These are phyloP conservation scores for Aradophagus sp. DNA, from an alignment of 1,140 invertebrate genomes.

Conservation along the genomic window DNA sequence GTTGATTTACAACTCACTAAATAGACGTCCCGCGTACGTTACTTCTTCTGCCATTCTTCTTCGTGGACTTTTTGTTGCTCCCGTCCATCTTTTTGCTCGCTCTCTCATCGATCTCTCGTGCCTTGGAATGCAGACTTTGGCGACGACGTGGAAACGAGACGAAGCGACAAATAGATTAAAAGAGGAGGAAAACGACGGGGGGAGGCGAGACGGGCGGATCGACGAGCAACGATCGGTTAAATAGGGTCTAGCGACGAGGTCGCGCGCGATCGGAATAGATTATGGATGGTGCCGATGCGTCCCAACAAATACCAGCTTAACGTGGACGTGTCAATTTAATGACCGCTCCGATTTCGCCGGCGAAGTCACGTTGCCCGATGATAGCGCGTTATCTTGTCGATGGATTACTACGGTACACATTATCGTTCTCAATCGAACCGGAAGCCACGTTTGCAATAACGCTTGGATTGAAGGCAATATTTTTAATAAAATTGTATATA, in stretches of 20 bases:
- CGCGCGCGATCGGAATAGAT: constrained; percentile 58
- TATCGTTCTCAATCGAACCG: no score
- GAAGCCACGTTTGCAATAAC: no score
- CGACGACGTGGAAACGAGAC: constrained; percentile 28
- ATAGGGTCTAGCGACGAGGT: constrained; percentile 59
- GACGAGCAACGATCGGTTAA: constrained; percentile 57
- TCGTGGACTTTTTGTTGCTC: constrained; percentile 9
- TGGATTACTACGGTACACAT: no score
- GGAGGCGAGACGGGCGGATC: constrained; percentile 30
- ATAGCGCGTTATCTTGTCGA: no score
- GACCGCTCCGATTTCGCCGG: no score
- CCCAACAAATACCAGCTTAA: constrained; percentile 26
- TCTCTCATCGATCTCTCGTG: constrained; percentile 35
- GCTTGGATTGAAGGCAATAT: no score
- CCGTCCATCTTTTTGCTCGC: constrained; percentile 13
- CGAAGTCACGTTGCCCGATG: no score
- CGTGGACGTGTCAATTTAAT: constrained; percentile 15
- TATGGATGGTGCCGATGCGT: constrained; percentile 45
- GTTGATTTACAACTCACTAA: constrained; percentile 66
- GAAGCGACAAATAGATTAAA: constrained; percentile 45
- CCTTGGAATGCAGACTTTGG: constrained; percentile 59
- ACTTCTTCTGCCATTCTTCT: constrained; percentile 9
- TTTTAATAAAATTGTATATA: no score
- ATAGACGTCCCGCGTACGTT: constrained; percentile 51
- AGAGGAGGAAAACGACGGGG: constrained; percentile 30